Evolutionary conservation across 2,888 invertebrate genomes (phyloP).

Genomic region (Xylocampa areola): DNA sequence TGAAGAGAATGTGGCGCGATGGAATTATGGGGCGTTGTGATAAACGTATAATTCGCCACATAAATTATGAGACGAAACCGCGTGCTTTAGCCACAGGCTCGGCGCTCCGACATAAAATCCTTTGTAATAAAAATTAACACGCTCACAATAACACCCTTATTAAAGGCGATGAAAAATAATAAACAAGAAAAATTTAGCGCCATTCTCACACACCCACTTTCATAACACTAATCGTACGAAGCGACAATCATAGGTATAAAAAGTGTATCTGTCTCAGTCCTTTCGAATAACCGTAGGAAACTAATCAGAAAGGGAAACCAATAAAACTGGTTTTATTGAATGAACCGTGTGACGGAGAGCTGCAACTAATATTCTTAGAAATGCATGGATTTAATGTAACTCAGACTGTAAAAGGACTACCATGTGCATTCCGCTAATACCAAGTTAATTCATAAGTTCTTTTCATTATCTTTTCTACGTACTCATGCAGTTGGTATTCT

Average conservation of each 20-base stretch:
- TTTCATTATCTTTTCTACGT: slow-evolving; percentile 6
- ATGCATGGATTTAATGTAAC: slow-evolving; percentile 19
- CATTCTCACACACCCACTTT: too few relatives aligned
- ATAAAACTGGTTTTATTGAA: slow-evolving; percentile 34
- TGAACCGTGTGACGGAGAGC: slow-evolving; percentile 38
- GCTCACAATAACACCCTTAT: slow-evolving; percentile 8
- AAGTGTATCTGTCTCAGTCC: too few relatives aligned
- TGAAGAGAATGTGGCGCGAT: slow-evolving; percentile 34
- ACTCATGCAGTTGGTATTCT: neutral
- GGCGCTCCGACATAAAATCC: slow-evolving; percentile 20
- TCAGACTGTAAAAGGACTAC: slow-evolving; percentile 4
- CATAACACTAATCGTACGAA: too few relatives aligned
- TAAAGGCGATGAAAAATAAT: slow-evolving; percentile 13
- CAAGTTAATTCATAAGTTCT: neutral
- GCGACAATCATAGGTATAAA: too few relatives aligned
- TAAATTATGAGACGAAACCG: slow-evolving; percentile 58
- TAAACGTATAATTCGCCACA: slow-evolving; percentile 62
- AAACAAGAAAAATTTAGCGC: too few relatives aligned
- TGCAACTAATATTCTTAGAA: slow-evolving; percentile 28
- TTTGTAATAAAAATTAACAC: slow-evolving; percentile 35
- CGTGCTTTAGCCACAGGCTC: slow-evolving; percentile 11
- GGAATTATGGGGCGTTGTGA: slow-evolving; percentile 62
- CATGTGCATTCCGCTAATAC: too few relatives aligned
- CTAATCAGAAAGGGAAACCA: slow-evolving; percentile 30
- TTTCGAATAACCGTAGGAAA: slow-evolving; percentile 36